Base-by-base conservation (phyloP, 2,797 vertebrate species). In the Phaenicophaeus curvirostris region DNA sequence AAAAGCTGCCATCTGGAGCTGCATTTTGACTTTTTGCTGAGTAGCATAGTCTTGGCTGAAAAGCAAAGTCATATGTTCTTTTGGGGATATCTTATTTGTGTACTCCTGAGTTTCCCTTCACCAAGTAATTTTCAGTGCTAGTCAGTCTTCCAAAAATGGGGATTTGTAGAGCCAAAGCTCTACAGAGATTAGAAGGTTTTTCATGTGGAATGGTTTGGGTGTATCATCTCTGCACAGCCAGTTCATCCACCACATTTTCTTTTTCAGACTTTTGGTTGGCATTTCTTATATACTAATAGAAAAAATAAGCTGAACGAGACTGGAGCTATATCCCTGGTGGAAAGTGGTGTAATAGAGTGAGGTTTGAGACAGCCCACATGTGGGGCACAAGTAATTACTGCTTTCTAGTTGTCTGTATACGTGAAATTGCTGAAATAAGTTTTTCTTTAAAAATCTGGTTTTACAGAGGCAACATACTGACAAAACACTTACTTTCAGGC, bases 1-100 rank as follows among this genome's bases (percentile, higher is more conserved):
- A 95, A 92, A 94, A 94, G 46, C 50, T 92, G 62, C 89, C 90
- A 93, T 90, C 82, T 92, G 90, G 87, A 91, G 54, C 82, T 84
- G 27, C 44, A 62, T 68, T 91, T 33, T 61, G 30, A 48, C 51
- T 75, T 95, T 28, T 89, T 93, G 46, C 85, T 94, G 89, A 93
- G 72, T 69, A 94, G 27, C 35, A 75, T 7, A 62, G 27, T 77
- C 54, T 92, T 93, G 87, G 61, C 75, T 85, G 37, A 75, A 72
- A 89, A 89, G 57, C 31, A 46, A 93, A 94, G 78, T 90, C 51
- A 24, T 81, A 53, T 51, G 33, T 80, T 88, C 62, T 88, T 93
- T 91, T 85, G 54, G 46, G 82, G 58, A 35, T 68, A 83, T 37
- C 39, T 95, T 92, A 78, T 90, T 95, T 94, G 91, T 81, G 73